These are phyloP conservation scores for Camelus dromedarius DNA, from an alignment of 2,113 vertebrate genomes.

Conservation along the genomic window DNA sequence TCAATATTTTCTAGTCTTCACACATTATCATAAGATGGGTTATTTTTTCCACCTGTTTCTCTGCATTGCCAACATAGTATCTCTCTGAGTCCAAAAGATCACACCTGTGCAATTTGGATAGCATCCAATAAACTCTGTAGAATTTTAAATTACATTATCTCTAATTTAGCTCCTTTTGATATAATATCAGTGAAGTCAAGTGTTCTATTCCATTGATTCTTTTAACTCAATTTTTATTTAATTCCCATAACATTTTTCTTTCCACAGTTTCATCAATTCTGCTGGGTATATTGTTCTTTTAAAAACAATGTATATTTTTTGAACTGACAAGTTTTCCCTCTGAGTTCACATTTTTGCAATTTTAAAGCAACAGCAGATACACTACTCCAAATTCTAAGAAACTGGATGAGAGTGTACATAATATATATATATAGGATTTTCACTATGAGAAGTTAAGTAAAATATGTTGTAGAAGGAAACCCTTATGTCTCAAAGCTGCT, in stretches of 20 bases:
- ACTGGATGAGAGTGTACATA: background rate
- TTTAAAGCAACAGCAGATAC: constrained; percentile 5
- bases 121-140: constrained; percentile 60
- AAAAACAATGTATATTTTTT: constrained; percentile 49
- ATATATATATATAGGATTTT: background rate
- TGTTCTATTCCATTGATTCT: background rate
- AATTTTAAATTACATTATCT: constrained; percentile 74
- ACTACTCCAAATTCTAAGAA: constrained; percentile 29
- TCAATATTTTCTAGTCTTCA: constrained; percentile 79
- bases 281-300: background rate
- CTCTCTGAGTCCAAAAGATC: constrained; percentile 74
- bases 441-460: constrained; percentile 15
- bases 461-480: background rate
- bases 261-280: background rate
- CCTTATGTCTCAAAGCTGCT: background rate
- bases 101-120: constrained; percentile 81
- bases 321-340: background rate
- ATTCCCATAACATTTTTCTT: background rate
- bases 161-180: constrained; percentile 59
- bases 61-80: constrained; percentile 68
- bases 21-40: constrained; percentile 73
- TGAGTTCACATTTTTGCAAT: background rate
- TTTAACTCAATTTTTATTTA: constrained; percentile 48
- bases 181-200: constrained; percentile 39
- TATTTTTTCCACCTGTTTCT: constrained; percentile 78